phyloP scores from a whole-genome alignment of 2,797 vertebrate species.

The Cetoscarus ocellatus region DNA sequence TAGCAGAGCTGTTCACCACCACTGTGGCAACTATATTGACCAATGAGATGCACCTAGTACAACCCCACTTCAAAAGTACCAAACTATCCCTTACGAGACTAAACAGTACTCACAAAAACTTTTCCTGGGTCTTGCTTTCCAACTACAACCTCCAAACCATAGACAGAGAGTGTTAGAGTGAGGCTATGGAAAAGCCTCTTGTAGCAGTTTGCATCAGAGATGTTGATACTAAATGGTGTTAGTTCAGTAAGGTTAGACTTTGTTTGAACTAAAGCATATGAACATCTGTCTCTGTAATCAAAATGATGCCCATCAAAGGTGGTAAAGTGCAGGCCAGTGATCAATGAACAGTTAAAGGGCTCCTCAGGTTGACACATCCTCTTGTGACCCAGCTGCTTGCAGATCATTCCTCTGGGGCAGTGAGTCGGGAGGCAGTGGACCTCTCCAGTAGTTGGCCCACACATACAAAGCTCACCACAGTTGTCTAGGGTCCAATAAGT shows the following conservation, averaged over 20 bases:
- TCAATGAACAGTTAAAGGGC: slow-evolving; percentile 39
- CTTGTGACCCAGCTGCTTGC: slow-evolving; percentile 19
- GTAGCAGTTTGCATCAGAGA: slow-evolving; percentile 64
- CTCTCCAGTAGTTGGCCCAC: slow-evolving; percentile 17
- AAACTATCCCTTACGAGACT: background rate
- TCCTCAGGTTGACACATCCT: slow-evolving; percentile 22
- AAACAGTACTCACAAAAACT: slow-evolving; percentile 37
- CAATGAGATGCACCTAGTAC: no score
- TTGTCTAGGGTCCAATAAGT: slow-evolving; percentile 39
- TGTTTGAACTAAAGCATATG: slow-evolving; percentile 67
- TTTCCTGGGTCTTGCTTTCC: slow-evolving; percentile 30
- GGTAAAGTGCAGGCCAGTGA: slow-evolving; percentile 53
- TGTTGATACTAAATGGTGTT: slow-evolving; percentile 65
- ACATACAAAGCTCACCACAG: slow-evolving; percentile 42
- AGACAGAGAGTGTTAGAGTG: slow-evolving; percentile 31
- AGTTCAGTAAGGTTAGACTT: slow-evolving; percentile 21
- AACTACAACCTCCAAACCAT: slow-evolving; percentile 27
- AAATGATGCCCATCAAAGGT: slow-evolving; percentile 77
- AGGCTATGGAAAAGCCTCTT: slow-evolving; percentile 50
- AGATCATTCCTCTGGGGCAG: slow-evolving; percentile 45
- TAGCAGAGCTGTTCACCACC: no score
- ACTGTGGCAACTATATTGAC: no score
- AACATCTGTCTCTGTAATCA: slow-evolving; percentile 76
- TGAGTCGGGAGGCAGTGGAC: background rate
- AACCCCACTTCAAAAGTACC: no score